Conservation (phyloP, 2,113 vertebrate species). For the Etheostoma cragini region DNA sequence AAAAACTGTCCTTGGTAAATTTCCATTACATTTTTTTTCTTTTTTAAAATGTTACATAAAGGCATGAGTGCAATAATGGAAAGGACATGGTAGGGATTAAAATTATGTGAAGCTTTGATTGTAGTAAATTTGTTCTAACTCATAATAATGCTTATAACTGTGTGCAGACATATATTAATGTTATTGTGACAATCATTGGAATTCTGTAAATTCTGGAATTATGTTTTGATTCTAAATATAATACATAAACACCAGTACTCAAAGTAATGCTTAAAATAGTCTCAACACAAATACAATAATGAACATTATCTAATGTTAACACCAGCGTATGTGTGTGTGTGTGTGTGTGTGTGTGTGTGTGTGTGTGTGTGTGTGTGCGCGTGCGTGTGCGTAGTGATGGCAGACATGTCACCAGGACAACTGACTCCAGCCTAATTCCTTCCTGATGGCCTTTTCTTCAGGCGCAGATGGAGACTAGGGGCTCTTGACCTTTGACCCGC, state of each 20-base stretch:
- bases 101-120: too few species aligned
- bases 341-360: slow-evolving; percentile 25
- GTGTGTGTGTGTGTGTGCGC: slow-evolving; percentile 24
- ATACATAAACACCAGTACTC: neutral
- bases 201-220: neutral
- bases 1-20: neutral
- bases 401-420: slow-evolving; percentile 68
- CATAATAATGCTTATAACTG: too few species aligned
- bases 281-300: neutral
- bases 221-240: neutral
- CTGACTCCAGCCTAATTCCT: slow-evolving; percentile 78
- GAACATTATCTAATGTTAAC: neutral
- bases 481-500: slow-evolving; percentile 79
- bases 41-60: too few species aligned
- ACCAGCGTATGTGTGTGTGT: slow-evolving; percentile 21
- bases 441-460: slow-evolving; percentile 80
- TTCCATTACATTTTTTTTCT: neutral
- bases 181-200: neutral
- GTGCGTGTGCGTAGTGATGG: slow-evolving; percentile 25
- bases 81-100: too few species aligned
- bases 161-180: too few species aligned
- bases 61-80: too few species aligned
- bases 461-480: slow-evolving; percentile 78
- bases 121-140: too few species aligned
- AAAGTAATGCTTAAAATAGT: neutral